These are phyloP conservation scores for Cygnus olor DNA, from an alignment of 2,797 vertebrate species.

Conservation along the genomic window DNA sequence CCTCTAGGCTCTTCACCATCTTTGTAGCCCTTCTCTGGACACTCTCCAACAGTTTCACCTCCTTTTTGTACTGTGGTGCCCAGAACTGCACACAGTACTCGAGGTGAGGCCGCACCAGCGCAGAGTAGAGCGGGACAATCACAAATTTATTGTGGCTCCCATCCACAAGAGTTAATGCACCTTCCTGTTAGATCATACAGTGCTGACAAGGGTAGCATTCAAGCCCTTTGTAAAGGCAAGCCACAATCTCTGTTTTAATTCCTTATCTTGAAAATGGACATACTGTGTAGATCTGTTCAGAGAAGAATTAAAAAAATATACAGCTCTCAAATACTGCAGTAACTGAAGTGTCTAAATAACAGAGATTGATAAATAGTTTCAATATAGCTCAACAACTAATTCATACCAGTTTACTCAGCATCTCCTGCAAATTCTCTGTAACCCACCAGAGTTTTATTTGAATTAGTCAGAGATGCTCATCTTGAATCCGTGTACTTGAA, in stretches of 20 bases:
- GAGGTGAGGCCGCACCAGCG: too few species aligned
- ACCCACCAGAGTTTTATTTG: not conserved
- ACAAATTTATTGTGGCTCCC: not conserved
- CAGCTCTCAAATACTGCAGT: not conserved
- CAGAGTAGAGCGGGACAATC: too few species aligned
- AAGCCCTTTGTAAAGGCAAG: not conserved
- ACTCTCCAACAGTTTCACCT: too few species aligned
- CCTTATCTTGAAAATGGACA: not conserved
- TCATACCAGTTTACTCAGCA: not conserved
- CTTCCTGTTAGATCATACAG: not conserved
- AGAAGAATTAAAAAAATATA: not conserved
- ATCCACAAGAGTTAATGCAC: not conserved
- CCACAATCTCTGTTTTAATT: not conserved
- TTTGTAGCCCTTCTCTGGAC: too few species aligned
- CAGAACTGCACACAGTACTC: too few species aligned
- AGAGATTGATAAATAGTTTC: not conserved
- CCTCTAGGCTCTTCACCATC: too few species aligned
- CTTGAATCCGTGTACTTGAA: not conserved
- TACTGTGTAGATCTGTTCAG: not conserved
- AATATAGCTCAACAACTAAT: not conserved
- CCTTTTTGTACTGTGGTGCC: too few species aligned
- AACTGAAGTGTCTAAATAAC: not conserved
- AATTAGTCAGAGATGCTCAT: not conserved
- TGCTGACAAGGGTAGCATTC: not conserved
- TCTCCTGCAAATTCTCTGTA: not conserved